Conservation (phyloP, 2,797 vertebrate species). For the Epinephelus coioides region DNA sequence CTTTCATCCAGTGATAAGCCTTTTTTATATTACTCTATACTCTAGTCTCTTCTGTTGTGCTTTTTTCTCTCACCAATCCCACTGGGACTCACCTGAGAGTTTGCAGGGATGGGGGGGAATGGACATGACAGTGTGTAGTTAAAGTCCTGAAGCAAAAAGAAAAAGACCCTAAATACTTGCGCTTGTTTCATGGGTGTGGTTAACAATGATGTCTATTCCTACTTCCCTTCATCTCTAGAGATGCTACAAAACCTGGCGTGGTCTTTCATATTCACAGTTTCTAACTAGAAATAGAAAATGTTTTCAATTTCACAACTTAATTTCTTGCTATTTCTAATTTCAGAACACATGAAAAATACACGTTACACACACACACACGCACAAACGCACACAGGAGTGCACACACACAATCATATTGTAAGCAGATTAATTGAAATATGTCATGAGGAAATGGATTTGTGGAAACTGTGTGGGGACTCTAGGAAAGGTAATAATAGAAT, state of each 20-base stretch:
- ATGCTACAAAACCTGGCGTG: not conserved
- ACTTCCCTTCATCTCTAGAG: not conserved
- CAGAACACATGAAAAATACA: not conserved
- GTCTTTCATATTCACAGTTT: not conserved
- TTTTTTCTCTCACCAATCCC: constrained; percentile 2
- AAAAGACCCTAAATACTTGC: constrained; percentile 10
- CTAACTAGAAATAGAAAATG: not conserved
- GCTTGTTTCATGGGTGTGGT: not conserved
- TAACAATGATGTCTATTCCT: constrained; percentile 4
- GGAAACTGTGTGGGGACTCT: constrained; percentile 22
- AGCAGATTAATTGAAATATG: constrained; percentile 51
- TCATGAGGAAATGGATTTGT: constrained; percentile 50
- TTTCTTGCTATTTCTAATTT: not conserved
- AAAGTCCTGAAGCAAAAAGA: not conserved
- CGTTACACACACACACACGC: constrained; percentile 13
- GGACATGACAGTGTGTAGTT: constrained; percentile 21
- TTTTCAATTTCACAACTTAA: constrained; percentile 4
- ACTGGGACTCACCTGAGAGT: constrained; percentile 30
- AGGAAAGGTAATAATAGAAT: constrained; percentile 26
- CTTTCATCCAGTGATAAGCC: constrained; percentile 32
- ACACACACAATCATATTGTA: not conserved
- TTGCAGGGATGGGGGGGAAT: not conserved
- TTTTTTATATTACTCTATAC: constrained; percentile 29
- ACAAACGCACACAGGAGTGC: not conserved
- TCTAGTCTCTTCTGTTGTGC: constrained; percentile 17